Evolutionary conservation across 2,888 invertebrate genomes (phyloP).

Genomic region (Drosophila meridiana): DNA sequence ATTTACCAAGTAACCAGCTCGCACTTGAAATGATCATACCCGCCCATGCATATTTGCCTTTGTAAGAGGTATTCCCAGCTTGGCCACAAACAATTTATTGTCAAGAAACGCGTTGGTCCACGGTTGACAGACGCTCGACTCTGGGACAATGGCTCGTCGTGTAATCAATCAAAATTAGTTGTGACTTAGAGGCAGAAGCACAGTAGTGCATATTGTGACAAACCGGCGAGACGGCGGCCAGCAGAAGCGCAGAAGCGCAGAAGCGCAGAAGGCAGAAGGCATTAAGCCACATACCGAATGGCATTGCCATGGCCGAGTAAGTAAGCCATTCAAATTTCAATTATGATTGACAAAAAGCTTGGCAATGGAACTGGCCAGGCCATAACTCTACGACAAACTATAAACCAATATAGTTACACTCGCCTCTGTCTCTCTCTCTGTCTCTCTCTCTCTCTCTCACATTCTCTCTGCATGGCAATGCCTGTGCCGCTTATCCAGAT

Average conservation of each 20-base stretch:
- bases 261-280: constrained; percentile 8
- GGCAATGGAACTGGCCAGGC: constrained; percentile 25
- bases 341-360: constrained; percentile 32
- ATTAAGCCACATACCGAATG: constrained; percentile 22
- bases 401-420: neutral
- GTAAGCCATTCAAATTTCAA: constrained; percentile 47
- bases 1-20: neutral
- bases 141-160: constrained; percentile 31
- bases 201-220: constrained; percentile 74
- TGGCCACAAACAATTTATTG: constrained; percentile 36
- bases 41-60: neutral
- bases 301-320: constrained; percentile 14
- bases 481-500: constrained; percentile 44
- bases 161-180: constrained; percentile 84
- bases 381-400: neutral
- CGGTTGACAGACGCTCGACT: constrained; percentile 37
- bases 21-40: neutral
- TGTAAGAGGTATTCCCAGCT: constrained; percentile 25
- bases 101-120: constrained; percentile 28
- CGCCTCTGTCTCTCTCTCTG: neutral
- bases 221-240: constrained; percentile 39
- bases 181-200: constrained; percentile 69
- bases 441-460: neutral
- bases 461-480: neutral
- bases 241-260: constrained; percentile 4